Percentiles rank a stretch among this genome's conserved stretches.
These are phyloP conservation scores for Spisula subtruncata DNA, from an alignment of 2,888 invertebrate genomes.

Conservation along the genomic window DNA sequence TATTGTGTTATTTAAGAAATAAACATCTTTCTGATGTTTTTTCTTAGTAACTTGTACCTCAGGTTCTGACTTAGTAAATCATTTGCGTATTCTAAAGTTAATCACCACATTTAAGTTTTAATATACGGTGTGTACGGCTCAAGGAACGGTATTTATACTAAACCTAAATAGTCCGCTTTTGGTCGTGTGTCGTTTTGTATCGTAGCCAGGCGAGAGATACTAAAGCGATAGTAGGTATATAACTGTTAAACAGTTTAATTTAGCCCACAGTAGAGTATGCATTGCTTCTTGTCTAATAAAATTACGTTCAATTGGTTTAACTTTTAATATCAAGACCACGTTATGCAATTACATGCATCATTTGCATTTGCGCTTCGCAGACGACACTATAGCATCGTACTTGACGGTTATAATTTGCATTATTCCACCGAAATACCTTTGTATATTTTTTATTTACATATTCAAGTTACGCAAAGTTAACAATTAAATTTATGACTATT, in stretches of 20 bases:
- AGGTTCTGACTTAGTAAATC: neutral
- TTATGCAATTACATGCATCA: constrained; percentile 11
- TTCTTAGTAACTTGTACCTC: neutral
- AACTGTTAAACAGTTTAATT: constrained; percentile 45
- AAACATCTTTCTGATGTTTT: neutral
- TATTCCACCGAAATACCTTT: neutral
- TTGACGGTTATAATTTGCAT: neutral
- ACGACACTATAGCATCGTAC: neutral
- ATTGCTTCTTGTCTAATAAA: constrained; percentile 41
- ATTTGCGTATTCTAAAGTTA: constrained; percentile 11
- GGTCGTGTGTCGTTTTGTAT: constrained; percentile 51
- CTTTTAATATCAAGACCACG: constrained; percentile 31
- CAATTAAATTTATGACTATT: constrained; percentile 44
- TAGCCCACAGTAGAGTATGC: constrained; percentile 42
- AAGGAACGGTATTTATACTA: constrained; percentile 43
- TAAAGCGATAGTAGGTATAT: constrained; percentile 25
- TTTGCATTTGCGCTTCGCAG: neutral
- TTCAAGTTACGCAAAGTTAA: constrained; percentile 24
- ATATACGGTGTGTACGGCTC: neutral
- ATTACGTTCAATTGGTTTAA: constrained; percentile 36
- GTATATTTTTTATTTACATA: constrained; percentile 40
- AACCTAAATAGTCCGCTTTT: constrained; percentile 40
- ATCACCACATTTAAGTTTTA: constrained; percentile 28
- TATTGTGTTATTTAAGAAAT: neutral
- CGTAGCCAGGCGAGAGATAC: constrained; percentile 22